These are phyloP conservation scores for Heteromormyrus szaboi DNA, from an alignment of 2,797 vertebrate genomes.

Conservation along the genomic window DNA sequence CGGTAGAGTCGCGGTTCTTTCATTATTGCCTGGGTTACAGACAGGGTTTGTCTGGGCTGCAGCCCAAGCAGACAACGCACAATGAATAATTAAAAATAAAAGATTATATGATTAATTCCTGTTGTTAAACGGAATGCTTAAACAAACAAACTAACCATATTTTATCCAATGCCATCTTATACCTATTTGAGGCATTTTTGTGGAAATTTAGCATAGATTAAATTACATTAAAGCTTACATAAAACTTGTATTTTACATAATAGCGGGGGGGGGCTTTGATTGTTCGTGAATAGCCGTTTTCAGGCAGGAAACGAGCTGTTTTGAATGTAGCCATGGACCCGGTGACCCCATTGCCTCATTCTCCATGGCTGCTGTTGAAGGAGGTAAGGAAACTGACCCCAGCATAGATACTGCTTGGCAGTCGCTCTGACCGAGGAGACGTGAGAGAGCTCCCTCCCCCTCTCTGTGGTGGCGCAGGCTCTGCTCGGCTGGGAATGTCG, in stretches of 20 bases:
- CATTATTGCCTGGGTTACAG: constrained; percentile 9
- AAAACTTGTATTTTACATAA: background rate
- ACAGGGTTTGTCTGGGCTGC: background rate
- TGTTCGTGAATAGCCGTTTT: background rate
- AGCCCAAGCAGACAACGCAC: background rate
- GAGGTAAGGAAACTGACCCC: constrained; percentile 9
- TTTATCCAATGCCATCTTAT: background rate
- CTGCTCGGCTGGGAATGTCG: background rate
- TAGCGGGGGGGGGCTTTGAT: background rate
- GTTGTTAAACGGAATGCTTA: background rate
- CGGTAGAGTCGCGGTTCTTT: background rate
- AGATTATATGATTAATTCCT: constrained; percentile 6
- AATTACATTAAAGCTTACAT: background rate
- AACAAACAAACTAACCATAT: background rate
- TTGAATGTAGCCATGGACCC: background rate
- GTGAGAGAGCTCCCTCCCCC: background rate
- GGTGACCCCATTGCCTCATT: background rate
- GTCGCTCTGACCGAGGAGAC: background rate
- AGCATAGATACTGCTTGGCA: background rate
- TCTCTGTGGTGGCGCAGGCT: background rate
- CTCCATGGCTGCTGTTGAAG: background rate
- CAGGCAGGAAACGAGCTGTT: background rate
- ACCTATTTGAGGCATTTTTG: background rate
- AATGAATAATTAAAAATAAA: background rate
- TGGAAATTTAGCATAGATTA: background rate